Percentiles rank a stretch among this genome's conserved stretches.
These are phyloP conservation scores for Carcina quercana DNA, from an alignment of 2,888 invertebrate genomes.

Conservation along the genomic window DNA sequence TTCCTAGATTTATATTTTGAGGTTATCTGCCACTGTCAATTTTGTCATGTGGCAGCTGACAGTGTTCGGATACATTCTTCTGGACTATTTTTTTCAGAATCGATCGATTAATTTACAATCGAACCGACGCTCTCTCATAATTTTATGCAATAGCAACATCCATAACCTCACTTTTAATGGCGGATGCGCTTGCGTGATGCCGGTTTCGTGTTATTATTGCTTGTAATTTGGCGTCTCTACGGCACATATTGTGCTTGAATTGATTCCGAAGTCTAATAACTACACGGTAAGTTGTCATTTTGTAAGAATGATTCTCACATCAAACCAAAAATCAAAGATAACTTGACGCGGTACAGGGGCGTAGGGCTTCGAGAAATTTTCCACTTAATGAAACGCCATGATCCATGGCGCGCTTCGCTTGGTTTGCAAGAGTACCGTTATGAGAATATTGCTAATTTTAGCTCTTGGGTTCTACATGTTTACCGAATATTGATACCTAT, in stretches of 20 bases:
- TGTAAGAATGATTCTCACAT: not conserved
- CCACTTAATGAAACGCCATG: constrained; percentile 54
- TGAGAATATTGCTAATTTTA: constrained; percentile 22
- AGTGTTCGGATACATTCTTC: not conserved
- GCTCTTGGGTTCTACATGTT: constrained; percentile 14
- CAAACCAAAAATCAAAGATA: constrained; percentile 3
- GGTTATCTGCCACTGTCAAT: constrained; percentile 2
- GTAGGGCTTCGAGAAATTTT: constrained; percentile 45
- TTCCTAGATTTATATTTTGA: constrained; percentile 10
- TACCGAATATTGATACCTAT: constrained; percentile 18
- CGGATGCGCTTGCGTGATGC: constrained; percentile 74
- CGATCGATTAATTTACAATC: constrained; percentile 4
- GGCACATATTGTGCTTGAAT: constrained; percentile 38
- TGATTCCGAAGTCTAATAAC: constrained; percentile 34
- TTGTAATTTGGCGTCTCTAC: constrained; percentile 60
- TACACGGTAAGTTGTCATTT: constrained; percentile 33
- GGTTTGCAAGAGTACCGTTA: constrained; percentile 45
- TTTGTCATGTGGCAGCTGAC: not conserved
- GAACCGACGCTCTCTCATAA: not conserved
- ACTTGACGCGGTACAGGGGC: constrained; percentile 6
- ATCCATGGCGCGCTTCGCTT: constrained; percentile 47
- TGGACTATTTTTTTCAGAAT: not conserved
- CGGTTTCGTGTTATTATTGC: constrained; percentile 66
- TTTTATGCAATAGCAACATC: constrained; percentile 28
- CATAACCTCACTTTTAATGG: constrained; percentile 55